Percentiles rank a stretch among this genome's conserved stretches.
Conservation (phyloP, 1,140 invertebrate genomes). For the Lordiphosa collinella region DNA sequence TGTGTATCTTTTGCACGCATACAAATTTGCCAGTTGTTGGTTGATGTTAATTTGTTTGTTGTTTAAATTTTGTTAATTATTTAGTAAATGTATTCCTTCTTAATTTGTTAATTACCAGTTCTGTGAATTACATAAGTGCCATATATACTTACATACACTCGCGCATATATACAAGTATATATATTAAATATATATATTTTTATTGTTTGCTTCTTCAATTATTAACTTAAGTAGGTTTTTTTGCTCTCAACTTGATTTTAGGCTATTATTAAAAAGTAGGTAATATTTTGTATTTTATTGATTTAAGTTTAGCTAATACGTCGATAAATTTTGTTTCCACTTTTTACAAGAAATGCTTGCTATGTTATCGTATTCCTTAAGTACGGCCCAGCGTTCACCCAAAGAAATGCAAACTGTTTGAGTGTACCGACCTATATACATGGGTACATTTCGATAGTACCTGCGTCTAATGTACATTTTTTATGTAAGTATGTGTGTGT, state of each 20-base stretch:
- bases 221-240: slow-evolving; percentile 41
- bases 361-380: slow-evolving; percentile 27
- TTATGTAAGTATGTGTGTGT: slow-evolving; percentile 3
- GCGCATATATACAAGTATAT: slow-evolving; percentile 28
- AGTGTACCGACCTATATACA: not conserved
- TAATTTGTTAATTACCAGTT: slow-evolving; percentile 61
- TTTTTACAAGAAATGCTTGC: slow-evolving; percentile 67
- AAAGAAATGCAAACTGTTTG: not conserved
- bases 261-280: slow-evolving; percentile 67
- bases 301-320: slow-evolving; percentile 70
- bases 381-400: slow-evolving; percentile 8
- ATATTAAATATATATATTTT: slow-evolving; percentile 28
- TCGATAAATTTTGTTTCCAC: slow-evolving; percentile 54
- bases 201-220: slow-evolving; percentile 24
- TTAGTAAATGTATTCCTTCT: slow-evolving; percentile 36
- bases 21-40: slow-evolving; percentile 27
- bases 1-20: slow-evolving; percentile 7
- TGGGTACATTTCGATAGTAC: not conserved
- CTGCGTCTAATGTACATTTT: not conserved
- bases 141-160: slow-evolving; percentile 40
- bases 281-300: slow-evolving; percentile 46
- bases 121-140: slow-evolving; percentile 63
- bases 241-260: slow-evolving; percentile 37
- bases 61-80: slow-evolving; percentile 76
- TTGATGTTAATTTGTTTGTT: slow-evolving; percentile 31